Evolutionary conservation across 2,113 vertebrate genomes (phyloP), one percentile per base, ranked within the genome.

Genomic region (Polypterus bichir): DNA sequence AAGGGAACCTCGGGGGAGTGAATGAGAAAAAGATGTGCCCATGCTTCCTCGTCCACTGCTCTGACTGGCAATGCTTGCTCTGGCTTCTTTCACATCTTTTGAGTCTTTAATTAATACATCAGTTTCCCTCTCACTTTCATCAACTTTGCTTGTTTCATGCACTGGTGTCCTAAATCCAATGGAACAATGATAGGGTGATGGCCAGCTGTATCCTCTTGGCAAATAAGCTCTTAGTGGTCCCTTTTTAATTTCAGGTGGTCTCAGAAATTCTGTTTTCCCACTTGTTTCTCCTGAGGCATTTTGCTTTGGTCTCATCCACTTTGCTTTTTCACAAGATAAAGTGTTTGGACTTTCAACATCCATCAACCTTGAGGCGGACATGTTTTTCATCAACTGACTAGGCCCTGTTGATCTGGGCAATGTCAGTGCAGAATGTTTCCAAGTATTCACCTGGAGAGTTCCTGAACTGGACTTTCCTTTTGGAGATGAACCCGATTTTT

Each of bases 1-100:
- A 54, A 85, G 70, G 46, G 84, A 85, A 69, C 83, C 81, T 3
- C 80, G 74, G 54, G 78, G 77, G 58, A 84, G 73, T 27, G 77
- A 79, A 3, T 66, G 70, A 7, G 67, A 62, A 66, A 70, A 76
- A 27, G 60, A 47, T 0, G 83, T 71, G 59, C 82, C 86, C 70
- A 81, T 79, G 6, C 86, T 88, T 1, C 86, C 86, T 59, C 84
- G 74, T 3, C 86, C 86, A 4, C 83, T 87, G 75, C 84, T 88
- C 73, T 87, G 86, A 66, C 82, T 88, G 66, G 84, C 83, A 53
- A 82, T 86, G 63, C 86, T 88, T 63, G 83, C 65, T 69, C 83
- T 70, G 3, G 75, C 80, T 47, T 76, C 80, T n/a, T 59, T 65
- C 9, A 60, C 63, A 5, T 79, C 79, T 65, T 74, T 68, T 60